Evolutionary conservation across 2,888 invertebrate species (phyloP).

Genomic region (Odontocolon sp.): DNA sequence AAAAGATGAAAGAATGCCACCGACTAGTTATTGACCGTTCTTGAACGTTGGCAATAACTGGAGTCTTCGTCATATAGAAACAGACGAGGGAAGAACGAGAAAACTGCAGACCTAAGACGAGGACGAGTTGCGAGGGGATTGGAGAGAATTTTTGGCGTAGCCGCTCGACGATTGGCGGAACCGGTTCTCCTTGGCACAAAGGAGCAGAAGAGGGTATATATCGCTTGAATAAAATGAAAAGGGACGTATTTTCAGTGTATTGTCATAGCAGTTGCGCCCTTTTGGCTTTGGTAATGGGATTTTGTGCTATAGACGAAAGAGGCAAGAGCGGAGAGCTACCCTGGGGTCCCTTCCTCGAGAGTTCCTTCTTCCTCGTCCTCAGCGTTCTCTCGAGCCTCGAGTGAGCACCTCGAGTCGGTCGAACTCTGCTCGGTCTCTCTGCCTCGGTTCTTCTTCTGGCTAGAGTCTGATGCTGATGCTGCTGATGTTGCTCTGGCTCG

Average conservation of each 20-base stretch:
- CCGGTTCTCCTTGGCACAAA: slow-evolving; percentile 71
- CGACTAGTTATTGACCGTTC: no score
- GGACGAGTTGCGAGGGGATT: slow-evolving; percentile 64
- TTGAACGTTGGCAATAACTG: no score
- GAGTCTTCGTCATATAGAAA: no score
- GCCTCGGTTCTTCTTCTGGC: slow-evolving; percentile 12
- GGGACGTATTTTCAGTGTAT: no score
- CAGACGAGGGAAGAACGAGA: slow-evolving; percentile 16
- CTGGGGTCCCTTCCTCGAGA: slow-evolving; percentile 39
- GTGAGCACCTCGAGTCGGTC: slow-evolving; percentile 29
- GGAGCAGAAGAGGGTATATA: slow-evolving; percentile 49
- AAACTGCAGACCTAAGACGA: slow-evolving; percentile 8
- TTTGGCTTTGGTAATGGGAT: no score
- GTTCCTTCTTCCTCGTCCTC: slow-evolving; percentile 56
- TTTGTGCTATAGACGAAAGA: slow-evolving; percentile 6
- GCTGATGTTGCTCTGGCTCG: slow-evolving; percentile 1
- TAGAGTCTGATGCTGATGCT: slow-evolving; percentile 3
- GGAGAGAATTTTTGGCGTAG: slow-evolving; percentile 72
- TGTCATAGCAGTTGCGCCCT: no score
- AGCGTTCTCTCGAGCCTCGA: slow-evolving; percentile 32
- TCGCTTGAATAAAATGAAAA: no score
- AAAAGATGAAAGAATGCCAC: no score
- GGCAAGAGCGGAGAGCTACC: slow-evolving; percentile 43
- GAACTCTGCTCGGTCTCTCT: slow-evolving; percentile 4
- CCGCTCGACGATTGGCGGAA: slow-evolving; percentile 69